These are phyloP conservation scores for Acomys russatus DNA, from an alignment of 2,797 vertebrate genomes.

Conservation along the genomic window DNA sequence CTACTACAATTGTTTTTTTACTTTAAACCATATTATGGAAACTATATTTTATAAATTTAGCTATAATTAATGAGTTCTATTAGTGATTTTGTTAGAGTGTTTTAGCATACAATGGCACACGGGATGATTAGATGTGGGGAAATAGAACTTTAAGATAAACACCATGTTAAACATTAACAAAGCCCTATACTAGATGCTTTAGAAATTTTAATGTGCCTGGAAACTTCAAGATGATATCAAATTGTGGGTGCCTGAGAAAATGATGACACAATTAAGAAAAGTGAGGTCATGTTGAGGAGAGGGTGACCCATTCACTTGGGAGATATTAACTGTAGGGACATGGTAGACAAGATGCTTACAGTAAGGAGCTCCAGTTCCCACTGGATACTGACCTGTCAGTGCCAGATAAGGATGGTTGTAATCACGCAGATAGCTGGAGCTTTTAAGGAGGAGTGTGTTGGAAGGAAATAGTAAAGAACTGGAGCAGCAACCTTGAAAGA, in stretches of 20 bases:
- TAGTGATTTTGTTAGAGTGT: conserved; percentile 14
- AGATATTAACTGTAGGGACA: not conserved
- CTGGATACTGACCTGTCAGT: not conserved
- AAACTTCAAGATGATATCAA: not conserved
- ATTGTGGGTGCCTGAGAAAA: not conserved
- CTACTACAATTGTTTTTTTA: not conserved
- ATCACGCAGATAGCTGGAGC: not conserved
- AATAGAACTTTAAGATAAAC: conserved; percentile 18
- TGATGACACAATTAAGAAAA: not conserved
- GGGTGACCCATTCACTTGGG: not conserved
- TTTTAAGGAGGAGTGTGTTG: not conserved
- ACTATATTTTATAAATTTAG: not conserved
- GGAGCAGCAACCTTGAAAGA: not conserved
- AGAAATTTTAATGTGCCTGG: not conserved
- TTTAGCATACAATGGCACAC: not conserved
- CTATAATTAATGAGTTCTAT: not conserved
- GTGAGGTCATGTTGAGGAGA: not conserved
- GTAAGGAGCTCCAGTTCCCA: not conserved
- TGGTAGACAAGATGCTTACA: not conserved
- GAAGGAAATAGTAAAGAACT: not conserved
- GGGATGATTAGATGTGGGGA: not conserved
- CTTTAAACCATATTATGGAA: not conserved
- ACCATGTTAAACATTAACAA: not conserved
- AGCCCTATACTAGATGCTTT: not conserved
- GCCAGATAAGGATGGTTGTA: not conserved